A percentile compares a stretch with the other conserved stretches of the same genome.
phyloP scores from a whole-genome alignment of 1,140 invertebrate genomes.

The Apolygus lucorum region DNA sequence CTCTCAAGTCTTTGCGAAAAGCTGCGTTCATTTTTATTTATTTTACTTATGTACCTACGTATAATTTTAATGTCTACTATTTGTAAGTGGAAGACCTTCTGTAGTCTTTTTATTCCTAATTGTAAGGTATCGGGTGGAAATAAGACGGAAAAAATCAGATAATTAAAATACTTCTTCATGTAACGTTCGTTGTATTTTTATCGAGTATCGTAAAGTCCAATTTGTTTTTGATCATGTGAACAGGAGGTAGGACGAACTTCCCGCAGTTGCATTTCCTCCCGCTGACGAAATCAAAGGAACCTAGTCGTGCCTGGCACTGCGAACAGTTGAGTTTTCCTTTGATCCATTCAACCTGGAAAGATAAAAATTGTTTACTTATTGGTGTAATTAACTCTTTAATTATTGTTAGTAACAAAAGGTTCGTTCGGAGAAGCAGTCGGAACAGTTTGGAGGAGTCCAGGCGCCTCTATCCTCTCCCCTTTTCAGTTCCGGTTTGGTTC shows the following conservation, averaged over 20 bases:
- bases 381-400: not conserved
- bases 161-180: not conserved
- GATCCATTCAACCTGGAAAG: constrained; percentile 43
- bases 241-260: constrained; percentile 42
- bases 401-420: constrained; percentile 1
- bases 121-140: too few species aligned
- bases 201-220: constrained; percentile 38
- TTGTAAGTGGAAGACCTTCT: too few species aligned
- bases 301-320: constrained; percentile 47
- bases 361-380: too few species aligned
- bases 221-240: constrained; percentile 48
- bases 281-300: constrained; percentile 53
- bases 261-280: constrained; percentile 50
- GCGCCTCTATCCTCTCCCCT: too few species aligned
- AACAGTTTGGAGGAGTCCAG: too few species aligned
- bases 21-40: too few species aligned
- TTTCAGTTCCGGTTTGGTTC: too few species aligned
- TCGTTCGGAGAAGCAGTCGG: not conserved
- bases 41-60: too few species aligned
- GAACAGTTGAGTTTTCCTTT: constrained; percentile 54
- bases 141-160: not conserved
- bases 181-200: not conserved
- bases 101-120: too few species aligned
- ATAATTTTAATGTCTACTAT: too few species aligned
- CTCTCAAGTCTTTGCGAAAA: too few species aligned